Conservation (phyloP, 2,888 invertebrate genomes). For the Minunthozetes semirufus region DNA sequence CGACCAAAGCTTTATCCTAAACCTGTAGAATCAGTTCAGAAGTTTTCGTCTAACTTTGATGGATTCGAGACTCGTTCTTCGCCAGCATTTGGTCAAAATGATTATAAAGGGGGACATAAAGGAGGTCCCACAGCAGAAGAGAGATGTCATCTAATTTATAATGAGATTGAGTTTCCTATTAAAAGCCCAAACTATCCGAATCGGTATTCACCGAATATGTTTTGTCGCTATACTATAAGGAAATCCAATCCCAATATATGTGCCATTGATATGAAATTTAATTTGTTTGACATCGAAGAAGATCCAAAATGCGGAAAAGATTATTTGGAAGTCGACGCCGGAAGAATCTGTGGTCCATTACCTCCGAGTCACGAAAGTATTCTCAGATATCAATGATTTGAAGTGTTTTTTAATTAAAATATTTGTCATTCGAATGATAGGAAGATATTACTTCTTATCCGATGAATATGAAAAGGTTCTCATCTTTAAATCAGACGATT, state of each 20-base stretch:
- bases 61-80: background rate
- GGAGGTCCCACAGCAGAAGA: background rate
- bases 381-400: background rate
- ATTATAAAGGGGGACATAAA: background rate
- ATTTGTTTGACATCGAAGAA: slow-evolving; percentile 42
- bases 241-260: slow-evolving; percentile 40
- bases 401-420: background rate
- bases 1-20: background rate
- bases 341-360: slow-evolving; percentile 36
- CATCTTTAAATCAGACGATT: slow-evolving; percentile 38
- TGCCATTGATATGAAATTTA: slow-evolving; percentile 43
- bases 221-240: slow-evolving; percentile 43
- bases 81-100: no score
- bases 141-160: slow-evolving; percentile 41
- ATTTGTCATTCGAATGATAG: slow-evolving; percentile 4
- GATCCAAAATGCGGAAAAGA: slow-evolving; percentile 41
- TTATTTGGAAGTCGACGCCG: slow-evolving; percentile 41
- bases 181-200: slow-evolving; percentile 41
- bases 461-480: slow-evolving; percentile 37
- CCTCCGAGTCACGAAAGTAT: slow-evolving; percentile 37
- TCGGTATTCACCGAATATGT: slow-evolving; percentile 40
- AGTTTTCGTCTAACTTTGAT: background rate
- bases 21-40: background rate
- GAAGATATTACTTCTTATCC: slow-evolving; percentile 36
- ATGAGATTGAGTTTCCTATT: slow-evolving; percentile 41